Conservation (phyloP, 2,888 invertebrate species). For the Protophormia terraenovae region DNA sequence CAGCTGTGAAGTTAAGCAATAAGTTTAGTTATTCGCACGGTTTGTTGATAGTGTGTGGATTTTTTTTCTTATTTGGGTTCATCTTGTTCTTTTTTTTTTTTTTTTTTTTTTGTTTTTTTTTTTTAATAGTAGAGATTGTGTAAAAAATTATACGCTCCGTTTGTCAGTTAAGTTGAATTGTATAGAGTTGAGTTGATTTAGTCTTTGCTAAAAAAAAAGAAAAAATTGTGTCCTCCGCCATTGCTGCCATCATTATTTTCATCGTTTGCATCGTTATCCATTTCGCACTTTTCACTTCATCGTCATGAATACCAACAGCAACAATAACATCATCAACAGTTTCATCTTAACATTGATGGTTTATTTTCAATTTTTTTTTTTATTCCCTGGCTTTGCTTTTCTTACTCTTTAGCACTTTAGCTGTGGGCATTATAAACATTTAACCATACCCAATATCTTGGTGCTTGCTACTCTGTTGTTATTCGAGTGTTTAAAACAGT, state of each 20-base stretch:
- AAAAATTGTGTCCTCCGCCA: constrained; percentile 15
- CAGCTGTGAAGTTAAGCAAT: background rate
- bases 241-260: constrained; percentile 21
- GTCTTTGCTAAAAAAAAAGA: constrained; percentile 37
- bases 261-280: constrained; percentile 50
- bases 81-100: constrained; percentile 24
- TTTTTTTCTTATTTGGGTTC: constrained; percentile 29
- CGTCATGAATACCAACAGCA: constrained; percentile 43
- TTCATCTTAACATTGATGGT: constrained; percentile 40
- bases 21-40: constrained; percentile 61
- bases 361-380: constrained; percentile 18
- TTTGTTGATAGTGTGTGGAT: constrained; percentile 46
- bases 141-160: constrained; percentile 67
- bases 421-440: constrained; percentile 53
- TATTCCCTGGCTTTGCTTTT: constrained; percentile 14
- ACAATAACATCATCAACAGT: constrained; percentile 42
- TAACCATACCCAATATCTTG: constrained; percentile 17
- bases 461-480: background rate
- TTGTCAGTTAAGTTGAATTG: constrained; percentile 60
- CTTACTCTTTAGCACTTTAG: constrained; percentile 44
- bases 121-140: constrained; percentile 62
- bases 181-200: constrained; percentile 36
- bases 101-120: background rate
- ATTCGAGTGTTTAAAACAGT: background rate
- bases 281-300: constrained; percentile 63